phyloP scores from a whole-genome alignment of 2,888 invertebrate species.

The Chamaedrilus cognettii region DNA sequence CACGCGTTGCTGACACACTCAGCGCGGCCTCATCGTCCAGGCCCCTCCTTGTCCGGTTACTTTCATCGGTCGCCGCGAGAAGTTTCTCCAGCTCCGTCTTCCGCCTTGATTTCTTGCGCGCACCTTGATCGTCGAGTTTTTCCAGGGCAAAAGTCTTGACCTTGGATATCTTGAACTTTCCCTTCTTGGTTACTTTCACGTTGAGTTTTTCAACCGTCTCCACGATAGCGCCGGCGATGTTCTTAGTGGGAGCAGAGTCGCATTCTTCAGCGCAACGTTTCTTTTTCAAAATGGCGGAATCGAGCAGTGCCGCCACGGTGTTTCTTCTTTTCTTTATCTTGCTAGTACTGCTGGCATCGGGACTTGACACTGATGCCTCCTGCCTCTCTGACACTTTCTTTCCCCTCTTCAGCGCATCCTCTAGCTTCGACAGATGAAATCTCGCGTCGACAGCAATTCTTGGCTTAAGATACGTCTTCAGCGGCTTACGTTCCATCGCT shows the following conservation, averaged over 20 bases:
- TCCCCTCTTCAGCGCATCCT: not conserved
- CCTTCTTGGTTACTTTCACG: too few relatives aligned
- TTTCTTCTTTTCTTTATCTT: too few relatives aligned
- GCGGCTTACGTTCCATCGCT: not conserved
- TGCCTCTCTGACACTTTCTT: not conserved
- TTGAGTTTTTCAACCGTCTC: too few relatives aligned
- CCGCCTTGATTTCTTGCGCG: not conserved
- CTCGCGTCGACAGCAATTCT: not conserved
- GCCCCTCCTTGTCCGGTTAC: too few relatives aligned
- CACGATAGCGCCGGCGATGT: not conserved
- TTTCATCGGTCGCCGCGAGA: not conserved
- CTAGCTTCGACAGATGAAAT: not conserved
- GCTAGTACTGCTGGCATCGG: not conserved
- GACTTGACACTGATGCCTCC: not conserved
- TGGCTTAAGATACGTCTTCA: not conserved
- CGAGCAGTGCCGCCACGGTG: too few relatives aligned
- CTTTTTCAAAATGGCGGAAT: too few relatives aligned
- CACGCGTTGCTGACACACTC: too few relatives aligned
- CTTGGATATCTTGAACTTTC: too few relatives aligned
- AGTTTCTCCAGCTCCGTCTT: constrained; percentile 5
- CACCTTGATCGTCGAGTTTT: not conserved
- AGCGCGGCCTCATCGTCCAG: too few relatives aligned
- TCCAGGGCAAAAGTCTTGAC: too few relatives aligned
- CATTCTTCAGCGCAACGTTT: too few relatives aligned
- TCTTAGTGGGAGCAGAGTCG: not conserved